These are phyloP conservation scores for Cavia aperea DNA, from an alignment of 2,113 vertebrate genomes.

Conservation along the genomic window DNA sequence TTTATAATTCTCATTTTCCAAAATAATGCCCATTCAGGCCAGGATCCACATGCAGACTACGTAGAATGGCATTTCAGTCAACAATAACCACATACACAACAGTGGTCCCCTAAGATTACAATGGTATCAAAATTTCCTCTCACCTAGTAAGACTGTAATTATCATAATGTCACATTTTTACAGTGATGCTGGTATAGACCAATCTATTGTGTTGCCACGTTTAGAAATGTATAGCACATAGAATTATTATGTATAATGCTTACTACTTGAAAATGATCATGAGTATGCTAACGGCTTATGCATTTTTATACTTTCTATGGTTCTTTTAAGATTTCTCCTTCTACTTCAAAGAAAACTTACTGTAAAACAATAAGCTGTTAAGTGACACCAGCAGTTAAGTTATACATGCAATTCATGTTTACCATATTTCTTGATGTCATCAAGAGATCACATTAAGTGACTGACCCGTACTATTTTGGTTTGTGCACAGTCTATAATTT, in stretches of 20 bases:
- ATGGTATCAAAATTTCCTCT: not conserved
- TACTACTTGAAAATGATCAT: not conserved
- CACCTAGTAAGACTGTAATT: not conserved
- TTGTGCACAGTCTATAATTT: not conserved
- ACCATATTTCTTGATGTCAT: not conserved
- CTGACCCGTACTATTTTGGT: too few relatives aligned
- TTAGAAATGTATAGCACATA: too few relatives aligned
- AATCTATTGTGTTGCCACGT: not conserved
- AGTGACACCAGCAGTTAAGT: not conserved
- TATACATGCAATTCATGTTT: not conserved
- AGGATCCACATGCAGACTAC: not conserved
- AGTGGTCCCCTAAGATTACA: not conserved
- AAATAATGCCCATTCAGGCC: not conserved
- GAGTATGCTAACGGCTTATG: too few relatives aligned
- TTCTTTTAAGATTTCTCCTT: not conserved
- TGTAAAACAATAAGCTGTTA: not conserved
- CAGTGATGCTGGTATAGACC: not conserved
- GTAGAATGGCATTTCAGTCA: not conserved
- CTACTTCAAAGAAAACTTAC: not conserved
- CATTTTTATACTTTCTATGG: not conserved
- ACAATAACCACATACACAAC: too few relatives aligned
- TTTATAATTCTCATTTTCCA: not conserved
- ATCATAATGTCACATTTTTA: not conserved
- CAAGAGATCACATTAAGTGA: not conserved
- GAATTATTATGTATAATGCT: too few relatives aligned